Percentiles rank a stretch among this genome's conserved stretches.
These are phyloP conservation scores for Dunckerocampus dactyliophorus DNA, from an alignment of 2,113 vertebrate genomes.

Conservation along the genomic window DNA sequence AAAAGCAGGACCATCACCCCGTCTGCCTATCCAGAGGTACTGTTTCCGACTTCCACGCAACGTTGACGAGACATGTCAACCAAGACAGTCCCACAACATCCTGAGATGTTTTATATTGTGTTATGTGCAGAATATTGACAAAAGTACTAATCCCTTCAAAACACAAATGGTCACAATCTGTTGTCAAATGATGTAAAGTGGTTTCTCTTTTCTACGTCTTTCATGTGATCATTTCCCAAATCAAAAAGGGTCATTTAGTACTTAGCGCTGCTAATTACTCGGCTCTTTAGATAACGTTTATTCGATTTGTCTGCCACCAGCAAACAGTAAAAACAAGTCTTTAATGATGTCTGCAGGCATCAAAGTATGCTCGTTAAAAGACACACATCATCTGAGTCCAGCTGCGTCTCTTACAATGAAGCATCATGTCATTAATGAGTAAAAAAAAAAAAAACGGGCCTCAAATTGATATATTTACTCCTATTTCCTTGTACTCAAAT, in stretches of 20 bases:
- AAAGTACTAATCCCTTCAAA: too few species aligned
- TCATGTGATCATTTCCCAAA: not conserved
- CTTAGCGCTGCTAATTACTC: slow-evolving; percentile 11
- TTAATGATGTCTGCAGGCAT: slow-evolving; percentile 38
- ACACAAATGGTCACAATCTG: too few species aligned
- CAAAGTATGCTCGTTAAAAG: slow-evolving; percentile 53
- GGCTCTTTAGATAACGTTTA: slow-evolving; percentile 17
- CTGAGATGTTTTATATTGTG: too few species aligned
- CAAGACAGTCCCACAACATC: too few species aligned
- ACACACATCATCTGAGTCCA: slow-evolving; percentile 22
- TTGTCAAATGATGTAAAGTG: not conserved
- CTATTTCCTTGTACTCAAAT: slow-evolving; percentile 29
- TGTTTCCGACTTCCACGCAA: too few species aligned
- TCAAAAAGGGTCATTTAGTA: slow-evolving; percentile 13
- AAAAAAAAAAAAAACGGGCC: too few species aligned
- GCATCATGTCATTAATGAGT: too few species aligned
- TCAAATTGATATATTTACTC: not conserved
- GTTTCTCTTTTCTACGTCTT: not conserved
- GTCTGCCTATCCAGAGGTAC: too few species aligned
- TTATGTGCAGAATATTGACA: too few species aligned
- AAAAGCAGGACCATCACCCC: too few species aligned
- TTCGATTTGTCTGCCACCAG: slow-evolving; percentile 23
- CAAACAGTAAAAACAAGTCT: slow-evolving; percentile 11
- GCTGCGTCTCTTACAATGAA: slow-evolving; percentile 21
- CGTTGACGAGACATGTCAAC: too few species aligned